Percentiles rank a stretch among this genome's conserved stretches.
Evolutionary conservation across 2,797 vertebrate species (phyloP).

Genomic region (Lepilemur ruficaudatus): DNA sequence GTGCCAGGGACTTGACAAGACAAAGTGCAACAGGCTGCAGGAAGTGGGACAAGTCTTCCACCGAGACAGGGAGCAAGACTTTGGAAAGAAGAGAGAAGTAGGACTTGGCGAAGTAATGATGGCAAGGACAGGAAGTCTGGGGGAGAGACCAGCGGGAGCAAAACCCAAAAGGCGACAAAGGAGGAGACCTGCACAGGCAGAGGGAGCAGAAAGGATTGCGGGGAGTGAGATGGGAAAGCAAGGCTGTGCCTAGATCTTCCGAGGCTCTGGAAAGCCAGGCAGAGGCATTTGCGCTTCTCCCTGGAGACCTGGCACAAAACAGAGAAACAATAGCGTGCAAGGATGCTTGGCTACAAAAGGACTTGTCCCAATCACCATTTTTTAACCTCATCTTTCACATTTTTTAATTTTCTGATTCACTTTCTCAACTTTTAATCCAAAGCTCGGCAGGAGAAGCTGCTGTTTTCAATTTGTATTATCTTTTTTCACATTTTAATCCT

Average conservation of each 20-base stretch:
- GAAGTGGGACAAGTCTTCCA: neutral
- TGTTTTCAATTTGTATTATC: constrained; percentile 79
- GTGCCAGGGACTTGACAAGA: neutral
- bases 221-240: neutral
- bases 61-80: neutral
- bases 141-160: neutral
- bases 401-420: constrained; percentile 63
- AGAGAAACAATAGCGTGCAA: neutral
- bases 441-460: constrained; percentile 58
- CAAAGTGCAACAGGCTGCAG: neutral
- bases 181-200: neutral
- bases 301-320: neutral
- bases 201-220: neutral
- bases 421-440: constrained; percentile 76
- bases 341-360: neutral
- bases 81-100: neutral
- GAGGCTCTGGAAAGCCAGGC: neutral
- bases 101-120: too few species aligned
- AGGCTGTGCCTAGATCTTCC: neutral
- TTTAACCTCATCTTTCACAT: neutral
- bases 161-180: neutral
- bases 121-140: neutral
- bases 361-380: neutral
- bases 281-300: neutral
- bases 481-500: constrained; percentile 74